Evolutionary conservation across 2,888 invertebrate species (phyloP).

Genomic region (Periphyllus acericola): DNA sequence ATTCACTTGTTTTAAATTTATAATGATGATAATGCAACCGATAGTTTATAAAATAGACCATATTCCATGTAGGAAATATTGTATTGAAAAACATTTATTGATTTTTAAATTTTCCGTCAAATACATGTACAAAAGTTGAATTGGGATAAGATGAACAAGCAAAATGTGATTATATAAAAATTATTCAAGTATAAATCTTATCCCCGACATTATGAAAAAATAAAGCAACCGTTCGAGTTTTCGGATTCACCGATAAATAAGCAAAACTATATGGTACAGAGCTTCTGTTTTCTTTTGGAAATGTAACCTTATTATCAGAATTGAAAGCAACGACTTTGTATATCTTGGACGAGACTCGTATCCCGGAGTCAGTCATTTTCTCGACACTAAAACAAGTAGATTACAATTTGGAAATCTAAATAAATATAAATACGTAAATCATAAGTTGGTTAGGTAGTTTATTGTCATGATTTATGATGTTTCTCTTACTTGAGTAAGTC

Average conservation of each 20-base stretch:
- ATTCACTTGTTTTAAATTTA: too few relatives aligned
- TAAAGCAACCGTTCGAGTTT: constrained; percentile 35
- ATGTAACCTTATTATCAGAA: constrained; percentile 8
- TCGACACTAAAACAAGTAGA: constrained; percentile 61
- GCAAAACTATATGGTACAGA: constrained; percentile 23
- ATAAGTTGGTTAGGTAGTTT: background rate
- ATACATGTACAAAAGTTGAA: background rate
- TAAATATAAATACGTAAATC: background rate
- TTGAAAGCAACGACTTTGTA: constrained; percentile 24
- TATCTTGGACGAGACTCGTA: constrained; percentile 25
- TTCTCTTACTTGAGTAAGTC: constrained; percentile 69
- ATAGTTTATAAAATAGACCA: background rate
- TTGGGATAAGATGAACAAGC: background rate
- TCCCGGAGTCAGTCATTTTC: constrained; percentile 45
- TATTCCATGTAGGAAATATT: too few relatives aligned
- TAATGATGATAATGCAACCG: background rate
- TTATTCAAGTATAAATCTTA: constrained; percentile 40
- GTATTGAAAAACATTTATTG: too few relatives aligned
- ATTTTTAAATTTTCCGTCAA: background rate
- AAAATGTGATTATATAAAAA: background rate
- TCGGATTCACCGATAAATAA: constrained; percentile 45
- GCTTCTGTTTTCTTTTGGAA: constrained; percentile 16
- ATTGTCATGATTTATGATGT: background rate
- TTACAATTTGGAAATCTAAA: background rate
- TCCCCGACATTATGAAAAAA: constrained; percentile 49